Base-by-base conservation (phyloP, 2,797 vertebrate species). In the Catamblyrhynchus diadema region DNA sequence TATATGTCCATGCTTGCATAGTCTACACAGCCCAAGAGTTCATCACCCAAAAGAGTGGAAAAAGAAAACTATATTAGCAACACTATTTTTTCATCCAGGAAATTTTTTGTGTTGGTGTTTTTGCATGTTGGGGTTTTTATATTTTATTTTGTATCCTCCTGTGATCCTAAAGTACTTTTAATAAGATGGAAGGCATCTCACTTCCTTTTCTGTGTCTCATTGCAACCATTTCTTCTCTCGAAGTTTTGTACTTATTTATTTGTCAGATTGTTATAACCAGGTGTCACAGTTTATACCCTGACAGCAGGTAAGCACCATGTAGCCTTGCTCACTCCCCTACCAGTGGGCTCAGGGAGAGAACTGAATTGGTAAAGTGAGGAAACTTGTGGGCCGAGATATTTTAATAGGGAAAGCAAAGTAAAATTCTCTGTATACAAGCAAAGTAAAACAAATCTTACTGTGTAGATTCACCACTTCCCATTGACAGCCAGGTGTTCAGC, bases 301-400 rank as follows among this genome's bases (percentile, higher is more conserved):
- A 50, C 12, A 57, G 10, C 4, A 64, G 14, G 14, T 19, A 16
- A 33, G 14, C 24, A 30, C 12, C 41, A 3, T 4, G 5, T 3
- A 67, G 10, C 6, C 17, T 69, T 47, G 39, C 22, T 67, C 22
- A 12, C 8, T 35, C 17, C 7, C 5, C 27, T 15, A 14, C 41
- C 41, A 54, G 3, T 20, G 41, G 9, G 15, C 12, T n/a, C 1
- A 1, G 30, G 9, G 10, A 67, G 18, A 74, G 25, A 61, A 54
- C 12, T 56, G 28, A 27, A 62, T 15, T 32, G 5, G 15, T 48
- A 42, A 62, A 56, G 32, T 13, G 20, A 48, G 23, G 7, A 62
- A 48, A 69, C 3, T 37, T 2, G 0, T 13, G 5, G 8, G 2
- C 17, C 44, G 42, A 56, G 27, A 8, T n/a, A 56, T 47, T 60